Base-by-base conservation (phyloP, 2,797 vertebrate species). In the Ibycter americanus region DNA sequence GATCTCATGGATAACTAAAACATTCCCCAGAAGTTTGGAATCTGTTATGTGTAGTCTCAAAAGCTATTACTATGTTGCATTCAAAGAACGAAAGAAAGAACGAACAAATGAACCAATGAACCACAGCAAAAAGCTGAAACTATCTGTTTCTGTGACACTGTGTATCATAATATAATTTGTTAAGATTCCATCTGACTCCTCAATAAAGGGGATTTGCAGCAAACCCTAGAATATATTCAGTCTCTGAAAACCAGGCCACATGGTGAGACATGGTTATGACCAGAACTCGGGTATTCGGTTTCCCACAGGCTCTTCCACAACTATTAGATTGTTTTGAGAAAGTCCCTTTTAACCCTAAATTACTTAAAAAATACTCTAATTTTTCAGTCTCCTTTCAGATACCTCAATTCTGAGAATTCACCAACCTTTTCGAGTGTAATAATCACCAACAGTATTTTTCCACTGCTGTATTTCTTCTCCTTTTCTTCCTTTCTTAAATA, bases 21-120 rank as follows among this genome's bases (percentile, higher is more conserved):
- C 38, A 44, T 55, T 82, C 52, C 17, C 38, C 5, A 6, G 11
- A 46, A 42, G 21, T 42, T 12, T 71, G 29, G 19, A 78, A 83
- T 51, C 32, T 36, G 44, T 66, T 58, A 71, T 3, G 15, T 38
- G 19, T 15, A 26, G 38, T 44, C 67, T 79, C 68, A 67, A 79
- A 79, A 71, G 44, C 23, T 81, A 61, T 46, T 63, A 74, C 21
- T 68, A 22, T 12, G 11, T 40, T 62, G 11, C 34, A 46, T 59
- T 38, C n/a, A 55, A 18, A 44, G 6, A 58, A 70, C 58, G 6
- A 58, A 68, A 63, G 6, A 36, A 44, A 18, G 4, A 51, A 34
- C 12, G 19, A 68, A 62, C 1, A 32, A 27, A 44, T 2, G 2
- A 42, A 61, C 1, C 2, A 56, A n/a, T 0, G 0, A 29, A 42